Evolutionary conservation across 2,888 invertebrate species (phyloP).

Genomic region (Argyresthia albistria): DNA sequence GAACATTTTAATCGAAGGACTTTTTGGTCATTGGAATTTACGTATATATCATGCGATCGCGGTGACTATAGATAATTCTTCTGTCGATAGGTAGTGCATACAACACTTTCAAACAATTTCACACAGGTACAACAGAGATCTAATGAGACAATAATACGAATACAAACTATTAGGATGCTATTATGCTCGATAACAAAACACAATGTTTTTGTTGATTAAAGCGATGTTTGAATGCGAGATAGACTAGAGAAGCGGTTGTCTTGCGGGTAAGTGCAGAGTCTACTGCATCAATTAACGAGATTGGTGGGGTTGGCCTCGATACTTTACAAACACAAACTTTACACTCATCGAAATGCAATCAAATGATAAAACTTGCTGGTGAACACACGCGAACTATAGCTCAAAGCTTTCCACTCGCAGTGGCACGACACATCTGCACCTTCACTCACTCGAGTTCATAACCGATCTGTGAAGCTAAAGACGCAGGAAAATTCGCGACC

Average conservation of each 20-base stretch:
- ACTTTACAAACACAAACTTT: constrained; percentile 12
- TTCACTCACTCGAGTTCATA: neutral
- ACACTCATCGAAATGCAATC: constrained; percentile 7
- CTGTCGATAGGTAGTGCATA: constrained; percentile 41
- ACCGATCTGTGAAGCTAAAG: constrained; percentile 25
- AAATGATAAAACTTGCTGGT: neutral
- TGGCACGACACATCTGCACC: too few relatives aligned
- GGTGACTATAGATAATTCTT: constrained; percentile 34
- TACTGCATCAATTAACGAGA: constrained; percentile 70
- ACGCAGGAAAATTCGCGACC: constrained; percentile 32
- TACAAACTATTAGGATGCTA: constrained; percentile 65
- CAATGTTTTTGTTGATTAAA: constrained; percentile 38
- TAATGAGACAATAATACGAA: constrained; percentile 70
- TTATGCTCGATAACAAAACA: constrained; percentile 63
- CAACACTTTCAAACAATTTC: constrained; percentile 61
- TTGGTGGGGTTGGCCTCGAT: constrained; percentile 50
- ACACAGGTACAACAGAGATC: constrained; percentile 73
- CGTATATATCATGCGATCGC: constrained; percentile 37
- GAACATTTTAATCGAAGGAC: constrained; percentile 40
- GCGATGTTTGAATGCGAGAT: constrained; percentile 60
- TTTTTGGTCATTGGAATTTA: constrained; percentile 51
- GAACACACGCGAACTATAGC: neutral
- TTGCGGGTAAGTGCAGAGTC: constrained; percentile 46
- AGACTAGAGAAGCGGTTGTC: constrained; percentile 64
- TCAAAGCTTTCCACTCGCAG: neutral